A percentile compares a stretch with the other conserved stretches of the same genome.
Conservation (phyloP, 2,888 invertebrate genomes). For the Cataglyphis livida region DNA sequence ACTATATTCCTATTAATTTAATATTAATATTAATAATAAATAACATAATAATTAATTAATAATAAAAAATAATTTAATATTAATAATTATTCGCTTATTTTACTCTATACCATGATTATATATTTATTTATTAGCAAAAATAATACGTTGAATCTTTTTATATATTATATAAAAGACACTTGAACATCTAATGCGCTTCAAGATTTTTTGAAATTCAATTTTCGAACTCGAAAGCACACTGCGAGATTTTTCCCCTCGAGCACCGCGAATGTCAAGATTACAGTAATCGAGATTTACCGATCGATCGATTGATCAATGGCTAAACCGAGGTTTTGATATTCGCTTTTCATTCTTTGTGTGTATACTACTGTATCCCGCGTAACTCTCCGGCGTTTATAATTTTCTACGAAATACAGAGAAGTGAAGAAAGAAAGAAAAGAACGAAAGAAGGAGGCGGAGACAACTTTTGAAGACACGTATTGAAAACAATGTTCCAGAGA, state of each 20-base stretch:
- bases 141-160: conserved; percentile 4
- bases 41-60: too few relatives aligned
- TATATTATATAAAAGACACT: conserved; percentile 11
- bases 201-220: background rate
- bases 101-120: too few relatives aligned
- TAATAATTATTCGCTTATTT: background rate
- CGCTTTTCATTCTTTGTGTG: conserved; percentile 70
- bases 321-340: conserved; percentile 70
- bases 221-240: conserved; percentile 15
- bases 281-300: conserved; percentile 20
- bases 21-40: too few relatives aligned
- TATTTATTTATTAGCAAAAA: background rate
- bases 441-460: conserved; percentile 13
- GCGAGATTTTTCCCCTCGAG: conserved; percentile 23
- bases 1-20: background rate
- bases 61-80: background rate
- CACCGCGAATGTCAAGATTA: background rate
- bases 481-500: conserved; percentile 57
- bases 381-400: conserved; percentile 77
- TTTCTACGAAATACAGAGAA: conserved; percentile 76
- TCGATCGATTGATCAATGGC: conserved; percentile 56
- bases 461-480: conserved; percentile 20
- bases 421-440: conserved; percentile 3
- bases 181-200: background rate
- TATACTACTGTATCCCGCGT: conserved; percentile 46